Base-by-base conservation (phyloP, 2,113 vertebrate species). In the Brachyistius frenatus region DNA sequence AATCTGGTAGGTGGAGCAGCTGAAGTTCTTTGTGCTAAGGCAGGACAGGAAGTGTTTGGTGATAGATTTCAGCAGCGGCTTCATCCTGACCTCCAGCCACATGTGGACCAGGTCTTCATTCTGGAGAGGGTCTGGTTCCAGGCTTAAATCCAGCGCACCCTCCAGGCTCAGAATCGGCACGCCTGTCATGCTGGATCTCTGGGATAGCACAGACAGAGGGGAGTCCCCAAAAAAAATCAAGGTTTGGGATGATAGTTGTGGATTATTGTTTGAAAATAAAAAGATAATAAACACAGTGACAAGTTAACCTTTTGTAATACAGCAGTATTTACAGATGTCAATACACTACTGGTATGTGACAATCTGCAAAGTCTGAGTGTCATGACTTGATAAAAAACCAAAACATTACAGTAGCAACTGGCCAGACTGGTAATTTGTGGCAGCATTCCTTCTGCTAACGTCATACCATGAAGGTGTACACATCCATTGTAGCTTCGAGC, bases 1-100 rank as follows among this genome's bases (percentile, higher is more conserved):
- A 6, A 86, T 91, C 72, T 94, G 94, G 80, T 95, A 95, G 72
- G 91, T 88, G 65, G 86, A 75, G 80, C 94, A 95, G 89, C 90
- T 95, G 89, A 95, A 93, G 78, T 89, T 94, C 66, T 88, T 93
- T 84, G 89, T 91, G 84, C 94, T 92, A 63, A 95, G 91, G 72
- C 95, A 95, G 41, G 91, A 78, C 47, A 95, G 90, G 76, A 94
- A 93, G 6, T 90, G 62, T 44, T 81, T 90, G 81, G 84, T 92
- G 72, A 95, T 52, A 10, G 94, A 89, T 47, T 84, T 84, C 32
- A 95, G 88, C 55, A 95, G 82, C 0, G 94, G 95, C 44, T 74
- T 91, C 2, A 95, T 85, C 52, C 88, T 93, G 49, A 94, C 77
- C 49, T 94, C 84, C 58, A 94, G 23, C 94, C 95, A 95, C 73